phyloP scores from a whole-genome alignment of 1,140 invertebrate species.

The Bombus confusus region DNA sequence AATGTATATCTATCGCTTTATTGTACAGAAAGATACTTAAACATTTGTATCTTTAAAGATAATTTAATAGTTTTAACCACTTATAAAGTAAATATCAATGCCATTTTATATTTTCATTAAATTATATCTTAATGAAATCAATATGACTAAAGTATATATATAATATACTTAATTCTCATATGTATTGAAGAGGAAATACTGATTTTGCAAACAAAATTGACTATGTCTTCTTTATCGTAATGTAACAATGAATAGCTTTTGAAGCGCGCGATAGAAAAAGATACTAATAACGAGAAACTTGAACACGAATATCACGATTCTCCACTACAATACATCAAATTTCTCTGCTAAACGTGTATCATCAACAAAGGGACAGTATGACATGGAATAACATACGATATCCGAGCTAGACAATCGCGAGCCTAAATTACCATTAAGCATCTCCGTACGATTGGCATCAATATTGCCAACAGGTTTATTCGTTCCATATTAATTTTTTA shows the following conservation, averaged over 20 bases:
- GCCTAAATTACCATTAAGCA: conserved; percentile 66
- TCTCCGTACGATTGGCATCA: conserved; percentile 66
- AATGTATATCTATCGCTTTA: conserved; percentile 41
- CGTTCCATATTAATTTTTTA: conserved; percentile 58
- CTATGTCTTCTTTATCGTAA: neutral
- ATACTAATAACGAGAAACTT: conserved; percentile 63
- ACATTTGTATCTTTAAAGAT: conserved; percentile 7
- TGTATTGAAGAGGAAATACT: neutral
- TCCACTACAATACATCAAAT: conserved; percentile 61
- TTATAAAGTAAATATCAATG: conserved; percentile 32
- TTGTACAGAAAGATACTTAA: conserved; percentile 49
- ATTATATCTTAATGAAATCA: neutral
- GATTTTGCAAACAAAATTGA: conserved; percentile 5
- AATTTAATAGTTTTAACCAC: neutral
- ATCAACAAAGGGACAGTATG: conserved; percentile 31
- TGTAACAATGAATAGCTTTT: conserved; percentile 21
- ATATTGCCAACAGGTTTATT: conserved; percentile 70
- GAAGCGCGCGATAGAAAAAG: conserved; percentile 50
- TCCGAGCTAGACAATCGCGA: conserved; percentile 41
- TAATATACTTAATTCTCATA: neutral
- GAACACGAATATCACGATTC: conserved; percentile 59
- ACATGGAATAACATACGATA: conserved; percentile 60
- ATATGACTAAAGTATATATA: neutral
- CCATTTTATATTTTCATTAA: neutral
- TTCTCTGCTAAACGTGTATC: conserved; percentile 46